Base-by-base conservation (phyloP, 2,113 vertebrate species). In the Calyptommatus sinebrachiatus region DNA sequence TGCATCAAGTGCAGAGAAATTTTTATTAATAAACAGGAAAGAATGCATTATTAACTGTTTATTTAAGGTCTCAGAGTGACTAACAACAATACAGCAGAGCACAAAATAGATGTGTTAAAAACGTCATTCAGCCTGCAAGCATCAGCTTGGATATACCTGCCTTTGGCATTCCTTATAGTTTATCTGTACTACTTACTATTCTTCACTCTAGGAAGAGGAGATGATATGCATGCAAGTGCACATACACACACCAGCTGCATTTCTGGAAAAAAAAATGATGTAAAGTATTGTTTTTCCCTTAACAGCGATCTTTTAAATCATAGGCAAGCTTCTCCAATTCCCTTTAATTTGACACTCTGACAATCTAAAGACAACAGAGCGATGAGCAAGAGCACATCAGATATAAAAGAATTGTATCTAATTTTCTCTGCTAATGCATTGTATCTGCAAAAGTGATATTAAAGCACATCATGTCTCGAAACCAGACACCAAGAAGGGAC, bases 381-480 rank as follows among this genome's bases (percentile, higher is more conserved):
- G 78, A 90, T 80, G 83, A 81, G 89, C 89, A 61, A 91, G 80
- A 63, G 82, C 84, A 80, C 91, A 87, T 87, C 88, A 91, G 91
- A 95, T 94, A 92, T 88, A 85, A 92, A 89, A 89, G 92, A 89
- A 89, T 88, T 85, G 79, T 81, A 78, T 90, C 90, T 91, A 90
- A 92, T 94, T 94, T 94, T 92, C 90, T 87, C 91, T 93, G 84
- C 83, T 94, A 95, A 92, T 94, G 92, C 86, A 87, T 60, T 88
- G 90, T 92, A 96, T 91, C 87, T 88, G 88, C 88, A 88, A 84
- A 93, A 90, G 89, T 90, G 93, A 95, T 94, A 89, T 92, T 83
- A 91, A 94, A 94, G 93, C 91, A 93, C 92, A 91, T 93, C 90
- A 66, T 91, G 92, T 94, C 93, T 92, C 71, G 94, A 94, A 96